These are phyloP conservation scores for Odocoileus hemionus DNA, from an alignment of 2,113 vertebrate species.

Conservation along the genomic window DNA sequence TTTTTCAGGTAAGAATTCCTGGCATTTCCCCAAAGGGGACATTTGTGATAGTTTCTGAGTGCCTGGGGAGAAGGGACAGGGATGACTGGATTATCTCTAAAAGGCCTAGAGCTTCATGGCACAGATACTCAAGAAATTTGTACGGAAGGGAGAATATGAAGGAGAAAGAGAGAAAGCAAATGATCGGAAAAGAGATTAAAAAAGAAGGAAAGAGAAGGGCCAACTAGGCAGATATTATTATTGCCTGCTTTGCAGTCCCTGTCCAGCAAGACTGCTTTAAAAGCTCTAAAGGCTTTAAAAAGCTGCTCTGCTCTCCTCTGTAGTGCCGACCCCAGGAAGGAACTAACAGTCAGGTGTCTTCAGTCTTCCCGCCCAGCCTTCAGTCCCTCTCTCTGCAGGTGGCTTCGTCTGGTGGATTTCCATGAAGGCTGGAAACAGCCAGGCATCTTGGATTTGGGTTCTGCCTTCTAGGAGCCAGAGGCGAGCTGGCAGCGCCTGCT, in stretches of 20 bases:
- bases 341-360: background rate
- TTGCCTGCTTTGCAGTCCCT: background rate
- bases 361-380: background rate
- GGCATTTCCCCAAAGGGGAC: background rate
- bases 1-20: background rate
- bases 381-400: background rate
- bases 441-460: conserved; percentile 10
- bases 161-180: background rate
- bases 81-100: background rate
- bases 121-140: background rate
- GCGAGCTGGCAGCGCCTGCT: conserved; percentile 16
- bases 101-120: background rate
- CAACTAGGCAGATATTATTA: background rate
- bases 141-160: background rate
- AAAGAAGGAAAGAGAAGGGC: background rate
- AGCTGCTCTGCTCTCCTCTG: background rate
- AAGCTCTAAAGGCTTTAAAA: background rate
- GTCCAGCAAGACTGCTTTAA: background rate
- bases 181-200: background rate
- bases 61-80: background rate
- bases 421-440: background rate
- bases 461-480: conserved; percentile 48
- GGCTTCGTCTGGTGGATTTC: conserved; percentile 20
- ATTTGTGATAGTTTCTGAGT: background rate
- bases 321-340: background rate